Conservation (phyloP, 2,113 vertebrate genomes). For the Myotis yumanensis region DNA sequence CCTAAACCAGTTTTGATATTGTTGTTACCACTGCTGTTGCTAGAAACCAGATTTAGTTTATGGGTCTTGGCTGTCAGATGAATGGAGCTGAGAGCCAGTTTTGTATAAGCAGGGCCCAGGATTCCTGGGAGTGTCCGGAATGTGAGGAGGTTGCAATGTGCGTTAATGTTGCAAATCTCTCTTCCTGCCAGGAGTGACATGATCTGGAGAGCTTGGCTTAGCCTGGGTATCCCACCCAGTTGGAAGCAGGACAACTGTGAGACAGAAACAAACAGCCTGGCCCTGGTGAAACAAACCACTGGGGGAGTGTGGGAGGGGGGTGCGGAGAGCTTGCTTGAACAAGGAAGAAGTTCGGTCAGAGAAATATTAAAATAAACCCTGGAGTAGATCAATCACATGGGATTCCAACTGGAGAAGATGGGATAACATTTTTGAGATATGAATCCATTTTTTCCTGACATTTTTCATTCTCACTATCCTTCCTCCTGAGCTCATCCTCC, state of each 20-base stretch:
- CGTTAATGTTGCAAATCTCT: slow-evolving; percentile 38
- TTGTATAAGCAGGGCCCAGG: neutral
- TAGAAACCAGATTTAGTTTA: slow-evolving; percentile 60
- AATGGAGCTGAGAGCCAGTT: slow-evolving; percentile 42
- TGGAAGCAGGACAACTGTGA: slow-evolving; percentile 54
- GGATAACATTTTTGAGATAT: neutral
- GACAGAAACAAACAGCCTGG: slow-evolving; percentile 34
- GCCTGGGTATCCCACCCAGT: slow-evolving; percentile 41
- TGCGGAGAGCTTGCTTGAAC: neutral
- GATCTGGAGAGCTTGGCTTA: slow-evolving; percentile 55
- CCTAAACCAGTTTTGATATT: slow-evolving; percentile 36
- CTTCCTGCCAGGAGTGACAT: slow-evolving; percentile 68
- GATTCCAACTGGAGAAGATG: neutral
- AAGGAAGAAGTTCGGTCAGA: neutral
- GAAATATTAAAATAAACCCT: neutral
- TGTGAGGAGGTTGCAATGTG: slow-evolving; percentile 13
- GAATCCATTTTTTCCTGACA: neutral
- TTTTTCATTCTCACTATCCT: neutral
- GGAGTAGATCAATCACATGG: neutral
- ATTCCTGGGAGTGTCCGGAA: slow-evolving; percentile 70
- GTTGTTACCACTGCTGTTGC: slow-evolving; percentile 42
- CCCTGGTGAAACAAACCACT: neutral
- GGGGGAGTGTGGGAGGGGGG: neutral
- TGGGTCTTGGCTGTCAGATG: slow-evolving; percentile 56
- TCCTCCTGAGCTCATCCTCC: neutral